These are phyloP conservation scores for Hydrotaea diabolus DNA, from an alignment of 2,888 invertebrate species.

Conservation along the genomic window DNA sequence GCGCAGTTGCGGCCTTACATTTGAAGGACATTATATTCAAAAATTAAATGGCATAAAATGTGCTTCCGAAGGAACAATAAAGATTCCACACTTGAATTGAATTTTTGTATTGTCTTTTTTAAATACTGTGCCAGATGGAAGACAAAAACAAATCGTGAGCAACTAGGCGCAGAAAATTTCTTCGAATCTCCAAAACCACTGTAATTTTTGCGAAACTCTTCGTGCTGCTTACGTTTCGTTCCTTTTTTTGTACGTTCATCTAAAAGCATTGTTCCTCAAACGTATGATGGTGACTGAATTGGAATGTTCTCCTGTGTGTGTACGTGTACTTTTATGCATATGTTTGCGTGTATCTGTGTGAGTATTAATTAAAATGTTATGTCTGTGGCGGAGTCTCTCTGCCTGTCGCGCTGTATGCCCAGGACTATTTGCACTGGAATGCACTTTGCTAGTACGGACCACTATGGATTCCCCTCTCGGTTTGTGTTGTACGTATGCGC, in stretches of 20 bases:
- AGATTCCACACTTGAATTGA: no score
- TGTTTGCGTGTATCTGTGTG: not conserved
- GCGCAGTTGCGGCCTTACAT: no score
- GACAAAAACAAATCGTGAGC: no score
- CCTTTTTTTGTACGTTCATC: not conserved
- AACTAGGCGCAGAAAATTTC: no score
- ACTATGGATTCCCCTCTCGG: not conserved
- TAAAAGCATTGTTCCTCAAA: conserved; percentile 3
- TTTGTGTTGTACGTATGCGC: not conserved
- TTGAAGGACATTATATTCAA: no score
- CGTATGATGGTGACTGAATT: not conserved
- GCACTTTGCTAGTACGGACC: not conserved
- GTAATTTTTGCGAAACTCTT: no score
- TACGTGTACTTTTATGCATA: not conserved
- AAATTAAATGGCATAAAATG: no score
- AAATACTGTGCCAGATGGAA: no score
- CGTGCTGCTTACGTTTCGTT: not conserved
- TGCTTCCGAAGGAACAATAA: no score
- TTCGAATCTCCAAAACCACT: no score
- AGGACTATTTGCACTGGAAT: not conserved
- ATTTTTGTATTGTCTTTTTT: no score
- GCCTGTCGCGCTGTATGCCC: conserved; percentile 28
- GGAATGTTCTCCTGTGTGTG: not conserved
- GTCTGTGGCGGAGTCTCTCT: conserved; percentile 38
- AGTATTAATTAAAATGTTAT: conserved; percentile 50